These are phyloP conservation scores for Ondatra zibethicus DNA, from an alignment of 2,113 vertebrate species.

Conservation along the genomic window DNA sequence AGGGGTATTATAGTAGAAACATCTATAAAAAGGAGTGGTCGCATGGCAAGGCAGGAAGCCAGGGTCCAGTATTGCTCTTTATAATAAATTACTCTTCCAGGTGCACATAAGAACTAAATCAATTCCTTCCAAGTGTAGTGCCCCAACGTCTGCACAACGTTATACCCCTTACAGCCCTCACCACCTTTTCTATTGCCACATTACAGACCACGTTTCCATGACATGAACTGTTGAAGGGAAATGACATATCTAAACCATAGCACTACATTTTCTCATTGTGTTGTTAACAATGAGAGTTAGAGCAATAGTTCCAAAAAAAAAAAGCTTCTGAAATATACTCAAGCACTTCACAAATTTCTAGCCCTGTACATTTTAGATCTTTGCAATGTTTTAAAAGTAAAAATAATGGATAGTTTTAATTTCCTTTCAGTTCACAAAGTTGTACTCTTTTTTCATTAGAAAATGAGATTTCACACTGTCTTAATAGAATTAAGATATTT, in stretches of 20 bases:
- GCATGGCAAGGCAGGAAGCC: not conserved
- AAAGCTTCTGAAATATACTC: not conserved
- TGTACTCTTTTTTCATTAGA: constrained; percentile 75
- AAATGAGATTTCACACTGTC: constrained; percentile 72
- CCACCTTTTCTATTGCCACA: not conserved
- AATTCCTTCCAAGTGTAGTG: not conserved
- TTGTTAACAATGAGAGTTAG: not conserved
- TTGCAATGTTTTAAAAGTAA: not conserved
- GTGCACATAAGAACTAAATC: not conserved
- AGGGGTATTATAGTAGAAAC: not conserved
- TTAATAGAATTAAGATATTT: constrained; percentile 76
- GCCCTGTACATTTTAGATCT: not conserved
- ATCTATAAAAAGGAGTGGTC: not conserved
- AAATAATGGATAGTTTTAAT: constrained; percentile 2
- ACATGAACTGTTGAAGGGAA: not conserved
- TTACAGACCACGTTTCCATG: not conserved
- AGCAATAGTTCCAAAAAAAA: not conserved
- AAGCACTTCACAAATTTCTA: not conserved
- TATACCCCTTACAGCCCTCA: not conserved
- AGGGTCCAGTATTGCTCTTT: not conserved
- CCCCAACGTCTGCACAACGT: not conserved
- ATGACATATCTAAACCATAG: not conserved
- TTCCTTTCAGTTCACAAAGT: constrained; percentile 49
- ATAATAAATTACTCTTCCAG: not conserved
- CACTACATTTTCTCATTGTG: not conserved